phyloP scores from a whole-genome alignment of 1,140 invertebrate genomes.

The Habropoda laboriosa region DNA sequence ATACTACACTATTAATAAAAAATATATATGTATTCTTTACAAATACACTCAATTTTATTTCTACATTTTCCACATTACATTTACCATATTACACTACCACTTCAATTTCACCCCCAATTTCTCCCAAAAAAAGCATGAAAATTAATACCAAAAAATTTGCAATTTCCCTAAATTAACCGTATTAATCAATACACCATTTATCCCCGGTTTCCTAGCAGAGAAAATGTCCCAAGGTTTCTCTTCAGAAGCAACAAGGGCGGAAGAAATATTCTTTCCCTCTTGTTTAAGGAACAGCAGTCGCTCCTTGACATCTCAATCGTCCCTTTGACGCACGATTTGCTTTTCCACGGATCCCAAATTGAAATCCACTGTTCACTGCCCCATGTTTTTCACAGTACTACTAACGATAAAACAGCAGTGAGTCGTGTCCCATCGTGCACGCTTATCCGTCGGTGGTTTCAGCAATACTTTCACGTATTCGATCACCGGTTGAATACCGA shows the following conservation, averaged over 20 bases:
- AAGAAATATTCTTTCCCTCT: background rate
- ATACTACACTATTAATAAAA: no score
- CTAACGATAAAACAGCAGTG: slow-evolving; percentile 80
- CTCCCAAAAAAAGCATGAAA: background rate
- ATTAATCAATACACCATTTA: background rate
- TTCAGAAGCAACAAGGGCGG: background rate
- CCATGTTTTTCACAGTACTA: no score
- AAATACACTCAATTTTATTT: no score
- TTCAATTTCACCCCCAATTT: no score
- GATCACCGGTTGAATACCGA: slow-evolving; percentile 75
- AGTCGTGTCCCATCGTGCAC: slow-evolving; percentile 74
- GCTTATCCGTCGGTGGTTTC: slow-evolving; percentile 62
- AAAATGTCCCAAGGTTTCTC: no score
- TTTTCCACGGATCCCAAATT: background rate
- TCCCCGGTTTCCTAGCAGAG: no score
- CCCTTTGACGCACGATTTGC: background rate
- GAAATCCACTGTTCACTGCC: background rate
- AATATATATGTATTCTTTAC: no score
- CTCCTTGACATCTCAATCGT: background rate
- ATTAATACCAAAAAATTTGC: background rate
- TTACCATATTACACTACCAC: no score
- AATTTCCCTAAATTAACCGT: background rate
- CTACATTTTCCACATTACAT: no score
- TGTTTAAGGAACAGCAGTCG: background rate
- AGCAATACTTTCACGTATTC: slow-evolving; percentile 78